Base-by-base conservation (phyloP, 2,797 vertebrate species). In the Oreortyx pictus region DNA sequence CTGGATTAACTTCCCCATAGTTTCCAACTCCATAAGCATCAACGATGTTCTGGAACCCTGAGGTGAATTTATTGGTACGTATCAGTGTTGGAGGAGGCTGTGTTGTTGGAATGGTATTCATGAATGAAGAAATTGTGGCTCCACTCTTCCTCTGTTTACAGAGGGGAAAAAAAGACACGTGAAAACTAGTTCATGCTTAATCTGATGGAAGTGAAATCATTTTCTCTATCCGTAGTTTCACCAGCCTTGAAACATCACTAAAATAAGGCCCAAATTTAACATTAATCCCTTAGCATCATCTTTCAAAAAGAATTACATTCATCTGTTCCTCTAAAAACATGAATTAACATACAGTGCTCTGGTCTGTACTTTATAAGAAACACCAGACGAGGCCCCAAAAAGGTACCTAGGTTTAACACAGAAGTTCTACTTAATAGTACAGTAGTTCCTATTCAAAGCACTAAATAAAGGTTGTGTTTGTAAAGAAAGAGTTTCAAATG, bases 1-100 rank as follows among this genome's bases (percentile, higher is more conserved):
- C 99, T 98, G 99, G 99, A 96, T 99, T 99, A 78, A 99, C 98
- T 96, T 99, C 99, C 33, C 98, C 96, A 59, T 99, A 99, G 97
- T 97, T 98, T 70, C 98, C 99, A 23, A 99, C 98, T 41, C 99
- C 99, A 1, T 99, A 99, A 8, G 99, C 98, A 82, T 99, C 99
- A 90, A 99, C 99, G 3, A 99, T 99, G 97, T 97, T 99, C 97
- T 99, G 99, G 92, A 99, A 99, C 14, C 99, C 99, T 20, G 97
- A 97, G 4, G 99, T 99, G 97, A 99, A 99, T 93, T 98, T 99
- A 97, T 99, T 99, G 97, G 98, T 98, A 79, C 99, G 98, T 59
- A 99, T 96, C 22, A 99, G 97, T 5, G 99, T 99, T 0, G 99
- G 99, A 3, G 99, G 99, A 1, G 98, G 98, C 83, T 99, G 98